Percentiles rank a stretch among this genome's conserved stretches.
Conservation (phyloP, 1,140 invertebrate genomes). For the Drosophila azteca region DNA sequence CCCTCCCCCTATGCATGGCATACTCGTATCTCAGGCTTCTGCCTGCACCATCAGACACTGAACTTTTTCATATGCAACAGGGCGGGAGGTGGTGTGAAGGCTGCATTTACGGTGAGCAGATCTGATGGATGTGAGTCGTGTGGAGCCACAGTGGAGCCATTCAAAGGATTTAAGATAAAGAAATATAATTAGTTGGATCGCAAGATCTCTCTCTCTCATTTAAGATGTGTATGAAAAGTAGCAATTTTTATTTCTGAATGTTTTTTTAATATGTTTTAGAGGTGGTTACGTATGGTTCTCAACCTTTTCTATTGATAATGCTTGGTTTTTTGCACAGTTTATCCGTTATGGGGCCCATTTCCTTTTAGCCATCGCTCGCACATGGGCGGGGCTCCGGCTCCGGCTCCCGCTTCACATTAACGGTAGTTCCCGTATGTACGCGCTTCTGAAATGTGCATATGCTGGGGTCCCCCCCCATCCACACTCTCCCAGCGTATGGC, state of each 20-base stretch:
- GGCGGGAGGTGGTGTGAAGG: conserved; percentile 23
- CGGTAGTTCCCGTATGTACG: conserved; percentile 28
- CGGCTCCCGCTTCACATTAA: conserved; percentile 52
- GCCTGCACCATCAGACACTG: conserved; percentile 48
- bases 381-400: conserved; percentile 25
- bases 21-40: conserved; percentile 50
- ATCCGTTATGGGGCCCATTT: conserved; percentile 25
- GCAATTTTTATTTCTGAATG: too few relatives aligned
- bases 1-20: conserved; percentile 2
- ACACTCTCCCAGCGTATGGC: background rate
- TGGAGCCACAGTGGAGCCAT: conserved; percentile 1
- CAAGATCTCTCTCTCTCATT: too few relatives aligned
- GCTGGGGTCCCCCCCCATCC: background rate
- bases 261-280: too few relatives aligned
- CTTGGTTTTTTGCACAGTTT: background rate
- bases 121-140: conserved; percentile 40
- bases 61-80: conserved; percentile 61
- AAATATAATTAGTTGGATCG: too few relatives aligned
- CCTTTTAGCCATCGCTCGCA: background rate
- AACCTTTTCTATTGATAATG: background rate
- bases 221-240: too few relatives aligned
- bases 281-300: too few relatives aligned
- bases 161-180: background rate
- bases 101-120: conserved; percentile 2
- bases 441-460: background rate